A percentile compares a stretch with the other conserved stretches of the same genome.
Evolutionary conservation across 1,140 invertebrate genomes (phyloP).

Genomic region (Lanistes nyassanus): DNA sequence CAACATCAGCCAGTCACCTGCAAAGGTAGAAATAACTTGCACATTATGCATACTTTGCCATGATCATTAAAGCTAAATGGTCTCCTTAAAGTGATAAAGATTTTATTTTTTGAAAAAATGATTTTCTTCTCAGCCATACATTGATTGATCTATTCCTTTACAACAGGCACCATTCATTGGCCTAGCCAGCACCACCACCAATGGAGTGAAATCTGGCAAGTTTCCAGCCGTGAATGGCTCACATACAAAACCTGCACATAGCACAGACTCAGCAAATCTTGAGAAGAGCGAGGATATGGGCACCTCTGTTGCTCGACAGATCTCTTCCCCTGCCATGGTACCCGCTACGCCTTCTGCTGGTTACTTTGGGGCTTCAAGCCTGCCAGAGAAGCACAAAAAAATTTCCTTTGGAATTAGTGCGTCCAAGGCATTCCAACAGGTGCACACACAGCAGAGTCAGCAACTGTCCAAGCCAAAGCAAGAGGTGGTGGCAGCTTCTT

Average conservation of each 20-base stretch:
- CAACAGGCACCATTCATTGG: constrained; percentile 25
- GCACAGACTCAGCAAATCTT: neutral
- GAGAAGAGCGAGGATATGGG: constrained; percentile 25
- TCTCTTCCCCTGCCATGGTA: constrained; percentile 1
- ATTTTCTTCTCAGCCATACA: no score
- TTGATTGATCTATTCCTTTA: no score
- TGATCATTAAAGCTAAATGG: no score
- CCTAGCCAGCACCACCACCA: constrained; percentile 7
- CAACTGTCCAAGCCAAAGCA: constrained; percentile 9
- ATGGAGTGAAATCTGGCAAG: constrained; percentile 18
- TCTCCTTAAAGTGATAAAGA: no score
- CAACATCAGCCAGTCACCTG: neutral
- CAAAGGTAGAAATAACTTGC: constrained; percentile 5
- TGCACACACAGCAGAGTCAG: constrained; percentile 33
- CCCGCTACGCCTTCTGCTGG: neutral
- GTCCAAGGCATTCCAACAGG: constrained; percentile 28
- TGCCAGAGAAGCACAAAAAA: constrained; percentile 51
- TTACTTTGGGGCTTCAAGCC: constrained; percentile 20
- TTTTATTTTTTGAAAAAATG: no score
- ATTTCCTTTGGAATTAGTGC: constrained; percentile 55
- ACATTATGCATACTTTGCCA: neutral
- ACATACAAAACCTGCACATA: constrained; percentile 24
- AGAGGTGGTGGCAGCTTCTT: neutral
- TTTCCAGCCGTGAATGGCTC: constrained; percentile 27
- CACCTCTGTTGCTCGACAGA: constrained; percentile 25